Conservation (phyloP, 1,140 invertebrate species). For the Halesus radiatus region DNA sequence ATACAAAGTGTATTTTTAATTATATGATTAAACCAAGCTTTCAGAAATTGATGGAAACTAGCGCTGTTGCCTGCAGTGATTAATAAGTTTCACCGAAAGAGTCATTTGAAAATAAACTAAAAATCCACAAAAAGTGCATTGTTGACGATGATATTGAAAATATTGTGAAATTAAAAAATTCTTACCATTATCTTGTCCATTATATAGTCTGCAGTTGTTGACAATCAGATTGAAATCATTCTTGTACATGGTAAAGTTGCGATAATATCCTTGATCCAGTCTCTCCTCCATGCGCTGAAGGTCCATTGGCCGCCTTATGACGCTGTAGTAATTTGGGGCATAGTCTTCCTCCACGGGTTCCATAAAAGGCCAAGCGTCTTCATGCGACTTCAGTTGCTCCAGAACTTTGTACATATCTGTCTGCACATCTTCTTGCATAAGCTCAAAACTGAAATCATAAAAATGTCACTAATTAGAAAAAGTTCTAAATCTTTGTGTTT, state of each 20-base stretch:
- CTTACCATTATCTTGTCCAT: slow-evolving; percentile 90
- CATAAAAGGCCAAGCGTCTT: slow-evolving; percentile 93
- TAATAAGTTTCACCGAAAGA: too few species aligned
- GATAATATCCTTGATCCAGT: slow-evolving; percentile 84
- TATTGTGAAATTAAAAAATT: not conserved
- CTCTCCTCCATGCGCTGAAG: slow-evolving; percentile 90
- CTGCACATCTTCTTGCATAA: slow-evolving; percentile 85
- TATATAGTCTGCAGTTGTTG: slow-evolving; percentile 91
- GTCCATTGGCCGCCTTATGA: slow-evolving; percentile 87
- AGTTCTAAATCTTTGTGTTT: not conserved
- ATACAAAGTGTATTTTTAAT: too few species aligned
- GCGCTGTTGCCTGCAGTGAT: too few species aligned
- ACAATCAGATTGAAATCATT: slow-evolving; percentile 91
- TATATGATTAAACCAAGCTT: too few species aligned
- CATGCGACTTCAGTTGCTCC: slow-evolving; percentile 85
- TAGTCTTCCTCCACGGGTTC: slow-evolving; percentile 93
- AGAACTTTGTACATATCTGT: slow-evolving; percentile 92
- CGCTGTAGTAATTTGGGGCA: slow-evolving; percentile 88
- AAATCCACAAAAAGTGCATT: too few species aligned
- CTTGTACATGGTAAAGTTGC: slow-evolving; percentile 84
- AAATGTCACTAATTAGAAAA: not conserved
- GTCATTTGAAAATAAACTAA: too few species aligned
- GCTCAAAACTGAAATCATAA: slow-evolving; percentile 74
- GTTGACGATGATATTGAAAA: too few species aligned
- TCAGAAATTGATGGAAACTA: too few species aligned